These are phyloP conservation scores for Noctua janthina DNA, from an alignment of 2,888 invertebrate species.

Conservation along the genomic window DNA sequence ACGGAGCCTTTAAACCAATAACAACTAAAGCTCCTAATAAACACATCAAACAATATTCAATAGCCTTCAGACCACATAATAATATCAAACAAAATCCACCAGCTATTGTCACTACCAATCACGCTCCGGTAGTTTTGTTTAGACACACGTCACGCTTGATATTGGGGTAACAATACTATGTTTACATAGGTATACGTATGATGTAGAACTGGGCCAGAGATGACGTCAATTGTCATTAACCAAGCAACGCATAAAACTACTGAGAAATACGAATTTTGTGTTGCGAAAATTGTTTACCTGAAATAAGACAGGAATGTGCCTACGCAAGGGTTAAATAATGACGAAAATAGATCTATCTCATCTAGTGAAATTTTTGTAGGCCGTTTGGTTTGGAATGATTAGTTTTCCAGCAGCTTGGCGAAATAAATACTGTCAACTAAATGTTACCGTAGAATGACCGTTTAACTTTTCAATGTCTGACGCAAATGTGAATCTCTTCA, in stretches of 20 bases:
- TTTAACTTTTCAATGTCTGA: not conserved
- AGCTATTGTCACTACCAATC: slow-evolving; percentile 50
- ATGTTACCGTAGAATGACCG: not conserved
- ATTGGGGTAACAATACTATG: slow-evolving; percentile 58
- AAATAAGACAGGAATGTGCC: slow-evolving; percentile 1
- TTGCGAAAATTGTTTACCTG: slow-evolving; percentile 27
- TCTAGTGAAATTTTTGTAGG: not conserved
- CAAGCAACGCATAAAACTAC: slow-evolving; percentile 40
- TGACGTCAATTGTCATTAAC: slow-evolving; percentile 68
- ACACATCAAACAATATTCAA: slow-evolving; percentile 14
- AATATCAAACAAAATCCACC: slow-evolving; percentile 37
- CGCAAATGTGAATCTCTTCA: not conserved
- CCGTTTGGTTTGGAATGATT: too few relatives aligned
- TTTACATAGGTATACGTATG: slow-evolving; percentile 52
- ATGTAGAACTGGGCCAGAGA: slow-evolving; percentile 59
- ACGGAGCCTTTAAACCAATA: not conserved
- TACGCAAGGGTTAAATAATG: not conserved
- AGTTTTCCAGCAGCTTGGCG: too few relatives aligned
- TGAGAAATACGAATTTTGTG: slow-evolving; percentile 35
- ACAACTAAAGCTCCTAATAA: not conserved
- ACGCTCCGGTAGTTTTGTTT: slow-evolving; percentile 55
- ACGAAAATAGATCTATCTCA: too few relatives aligned
- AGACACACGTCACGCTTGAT: slow-evolving; percentile 57
- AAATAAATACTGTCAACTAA: too few relatives aligned
- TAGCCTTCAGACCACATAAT: slow-evolving; percentile 34